A percentile compares a stretch with the other conserved stretches of the same genome.
These are phyloP conservation scores for Datnioides undecimradiatus DNA, from an alignment of 2,113 vertebrate genomes.

Conservation along the genomic window DNA sequence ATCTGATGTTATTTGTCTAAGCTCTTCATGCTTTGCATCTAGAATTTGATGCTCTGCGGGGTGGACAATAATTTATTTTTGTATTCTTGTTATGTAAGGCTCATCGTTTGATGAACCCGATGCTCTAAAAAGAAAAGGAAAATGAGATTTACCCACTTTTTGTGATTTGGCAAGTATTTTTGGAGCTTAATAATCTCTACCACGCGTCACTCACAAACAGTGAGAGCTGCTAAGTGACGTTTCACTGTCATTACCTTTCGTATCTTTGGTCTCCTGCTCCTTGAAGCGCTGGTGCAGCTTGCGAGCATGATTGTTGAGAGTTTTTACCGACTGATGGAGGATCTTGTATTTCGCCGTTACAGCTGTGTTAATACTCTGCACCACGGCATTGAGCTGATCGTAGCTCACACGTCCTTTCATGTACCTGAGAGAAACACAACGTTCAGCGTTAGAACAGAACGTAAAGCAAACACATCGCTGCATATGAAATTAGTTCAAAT, in stretches of 20 bases:
- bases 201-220: background rate
- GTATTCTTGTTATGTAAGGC: too few species aligned
- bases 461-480: too few species aligned
- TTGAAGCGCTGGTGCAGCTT: constrained; percentile 88
- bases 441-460: background rate
- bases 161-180: too few species aligned
- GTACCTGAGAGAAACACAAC: constrained; percentile 80
- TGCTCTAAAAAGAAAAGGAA: too few species aligned
- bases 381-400: constrained; percentile 87
- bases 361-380: constrained; percentile 88
- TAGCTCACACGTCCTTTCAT: constrained; percentile 89
- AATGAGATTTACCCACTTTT: too few species aligned
- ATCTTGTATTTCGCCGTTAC: constrained; percentile 90
- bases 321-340: constrained; percentile 82
- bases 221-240: background rate
- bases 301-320: constrained; percentile 75
- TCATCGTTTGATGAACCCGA: too few species aligned
- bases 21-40: too few species aligned
- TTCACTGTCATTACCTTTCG: constrained; percentile 84
- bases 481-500: too few species aligned
- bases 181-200: background rate
- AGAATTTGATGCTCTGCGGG: too few species aligned
- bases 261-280: constrained; percentile 90
- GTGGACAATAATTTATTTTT: too few species aligned
- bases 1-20: too few species aligned